A percentile compares a stretch with the other conserved stretches of the same genome.
Conservation (phyloP, 2,888 invertebrate genomes). For the Lepeophtheirus nordmannii region DNA sequence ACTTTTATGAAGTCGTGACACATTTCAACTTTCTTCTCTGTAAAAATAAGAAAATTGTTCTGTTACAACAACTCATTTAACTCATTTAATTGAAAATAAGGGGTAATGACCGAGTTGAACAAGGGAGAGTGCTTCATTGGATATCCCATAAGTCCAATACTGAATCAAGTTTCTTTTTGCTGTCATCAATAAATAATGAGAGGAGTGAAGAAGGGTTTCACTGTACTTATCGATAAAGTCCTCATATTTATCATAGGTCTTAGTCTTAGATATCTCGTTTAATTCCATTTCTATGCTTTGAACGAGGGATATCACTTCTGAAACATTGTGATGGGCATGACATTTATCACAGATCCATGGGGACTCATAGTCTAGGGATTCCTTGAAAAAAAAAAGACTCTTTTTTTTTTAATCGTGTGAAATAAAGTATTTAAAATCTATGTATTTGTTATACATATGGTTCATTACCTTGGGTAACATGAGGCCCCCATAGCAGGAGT, state of each 20-base stretch:
- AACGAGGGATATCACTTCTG: neutral
- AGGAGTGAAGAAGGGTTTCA: constrained; percentile 13
- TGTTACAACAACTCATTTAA: neutral
- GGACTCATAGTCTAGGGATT: constrained; percentile 16
- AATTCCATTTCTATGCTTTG: constrained; percentile 5
- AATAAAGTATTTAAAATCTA: too few species aligned
- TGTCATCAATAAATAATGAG: constrained; percentile 21
- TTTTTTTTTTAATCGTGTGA: too few species aligned
- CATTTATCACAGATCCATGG: constrained; percentile 18
- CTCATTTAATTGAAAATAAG: too few species aligned
- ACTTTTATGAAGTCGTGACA: constrained; percentile 14
- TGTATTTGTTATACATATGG: neutral
- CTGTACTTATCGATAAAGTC: constrained; percentile 11
- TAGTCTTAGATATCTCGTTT: neutral
- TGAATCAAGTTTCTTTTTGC: constrained; percentile 16
- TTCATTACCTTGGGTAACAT: constrained; percentile 7
- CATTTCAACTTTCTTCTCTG: constrained; percentile 6
- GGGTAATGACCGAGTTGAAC: neutral
- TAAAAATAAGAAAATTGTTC: neutral
- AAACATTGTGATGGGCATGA: neutral
- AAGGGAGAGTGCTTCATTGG: neutral
- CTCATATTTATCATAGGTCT: neutral
- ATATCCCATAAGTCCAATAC: constrained; percentile 9
- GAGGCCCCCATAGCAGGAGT: constrained; percentile 4
- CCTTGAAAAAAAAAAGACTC: neutral